These are phyloP conservation scores for Zoanthus sansibaricus DNA, from an alignment of 92 coral and sea anemone species.

Conservation along the genomic window DNA sequence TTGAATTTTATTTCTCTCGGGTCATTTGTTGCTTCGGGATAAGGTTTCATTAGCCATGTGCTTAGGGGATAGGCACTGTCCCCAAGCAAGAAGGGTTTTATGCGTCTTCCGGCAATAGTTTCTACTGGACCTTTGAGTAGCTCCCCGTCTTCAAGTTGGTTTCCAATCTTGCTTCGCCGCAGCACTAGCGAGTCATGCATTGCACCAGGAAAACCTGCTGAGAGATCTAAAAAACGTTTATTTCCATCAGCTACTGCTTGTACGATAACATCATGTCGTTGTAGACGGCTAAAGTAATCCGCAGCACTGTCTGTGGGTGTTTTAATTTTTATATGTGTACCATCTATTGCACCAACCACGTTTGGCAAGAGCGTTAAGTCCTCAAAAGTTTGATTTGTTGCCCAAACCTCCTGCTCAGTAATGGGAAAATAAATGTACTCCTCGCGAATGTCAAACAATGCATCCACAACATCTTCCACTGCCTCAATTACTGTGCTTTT, in stretches of 20 bases:
- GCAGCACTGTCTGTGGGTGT: constrained; percentile 48
- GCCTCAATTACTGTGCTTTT: constrained; percentile 28
- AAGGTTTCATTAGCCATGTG: neutral
- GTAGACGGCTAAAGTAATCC: constrained; percentile 62
- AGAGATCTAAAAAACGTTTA: constrained; percentile 51
- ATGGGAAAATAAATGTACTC: constrained; percentile 49
- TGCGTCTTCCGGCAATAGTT: neutral
- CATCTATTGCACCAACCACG: constrained; percentile 62
- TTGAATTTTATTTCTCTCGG: constrained; percentile 2
- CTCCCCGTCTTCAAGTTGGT: neutral
- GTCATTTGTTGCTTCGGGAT: constrained; percentile 3
- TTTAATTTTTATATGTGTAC: constrained; percentile 57
- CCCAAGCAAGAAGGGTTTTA: constrained; percentile 15
- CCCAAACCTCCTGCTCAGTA: constrained; percentile 31
- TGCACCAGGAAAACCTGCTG: constrained; percentile 67
- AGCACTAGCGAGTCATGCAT: constrained; percentile 60
- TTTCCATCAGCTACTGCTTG: constrained; percentile 62
- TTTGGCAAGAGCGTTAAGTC: constrained; percentile 36
- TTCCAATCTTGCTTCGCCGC: constrained; percentile 9
- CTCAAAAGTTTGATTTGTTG: constrained; percentile 40
- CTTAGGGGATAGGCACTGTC: constrained; percentile 6
- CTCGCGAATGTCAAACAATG: constrained; percentile 32
- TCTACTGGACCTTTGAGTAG: constrained; percentile 14
- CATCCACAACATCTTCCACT: constrained; percentile 55
- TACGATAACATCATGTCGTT: constrained; percentile 43